Evolutionary conservation across 2,797 vertebrate species (phyloP).

Genomic region (Hipposideros larvatus): DNA sequence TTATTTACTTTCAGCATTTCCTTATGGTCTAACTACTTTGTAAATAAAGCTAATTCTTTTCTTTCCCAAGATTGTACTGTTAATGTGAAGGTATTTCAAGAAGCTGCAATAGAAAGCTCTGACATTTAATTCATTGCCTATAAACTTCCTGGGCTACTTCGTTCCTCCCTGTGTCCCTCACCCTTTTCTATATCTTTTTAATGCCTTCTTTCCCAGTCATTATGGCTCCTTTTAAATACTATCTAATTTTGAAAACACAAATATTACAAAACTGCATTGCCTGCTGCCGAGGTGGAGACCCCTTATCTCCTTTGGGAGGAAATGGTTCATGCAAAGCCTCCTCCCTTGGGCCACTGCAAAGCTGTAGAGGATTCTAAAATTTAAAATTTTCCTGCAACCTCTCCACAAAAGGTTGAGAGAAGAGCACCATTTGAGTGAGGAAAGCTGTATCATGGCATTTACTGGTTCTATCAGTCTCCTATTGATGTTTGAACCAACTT

Average conservation of each 20-base stretch:
- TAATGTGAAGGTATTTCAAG: conserved; percentile 51
- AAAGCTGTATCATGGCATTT: background rate
- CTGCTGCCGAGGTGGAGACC: background rate
- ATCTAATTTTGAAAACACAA: background rate
- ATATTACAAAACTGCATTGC: background rate
- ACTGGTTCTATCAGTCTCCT: background rate
- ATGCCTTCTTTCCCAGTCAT: background rate
- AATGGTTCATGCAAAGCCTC: background rate
- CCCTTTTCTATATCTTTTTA: no score
- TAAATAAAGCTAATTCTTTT: background rate
- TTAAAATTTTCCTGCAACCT: background rate
- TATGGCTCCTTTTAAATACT: background rate
- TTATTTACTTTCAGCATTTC: conserved; percentile 9
- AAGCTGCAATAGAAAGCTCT: background rate
- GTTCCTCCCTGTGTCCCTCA: background rate
- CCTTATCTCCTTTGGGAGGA: background rate
- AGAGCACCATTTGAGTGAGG: background rate
- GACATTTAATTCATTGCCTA: background rate
- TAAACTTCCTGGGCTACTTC: background rate
- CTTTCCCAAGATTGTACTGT: background rate
- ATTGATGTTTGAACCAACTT: conserved; percentile 18
- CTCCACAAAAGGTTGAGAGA: background rate
- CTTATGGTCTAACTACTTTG: background rate
- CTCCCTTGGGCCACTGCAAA: background rate
- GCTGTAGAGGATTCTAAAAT: background rate